These are phyloP conservation scores for Trachelus tabidus DNA, from an alignment of 2,888 invertebrate genomes.

Conservation along the genomic window DNA sequence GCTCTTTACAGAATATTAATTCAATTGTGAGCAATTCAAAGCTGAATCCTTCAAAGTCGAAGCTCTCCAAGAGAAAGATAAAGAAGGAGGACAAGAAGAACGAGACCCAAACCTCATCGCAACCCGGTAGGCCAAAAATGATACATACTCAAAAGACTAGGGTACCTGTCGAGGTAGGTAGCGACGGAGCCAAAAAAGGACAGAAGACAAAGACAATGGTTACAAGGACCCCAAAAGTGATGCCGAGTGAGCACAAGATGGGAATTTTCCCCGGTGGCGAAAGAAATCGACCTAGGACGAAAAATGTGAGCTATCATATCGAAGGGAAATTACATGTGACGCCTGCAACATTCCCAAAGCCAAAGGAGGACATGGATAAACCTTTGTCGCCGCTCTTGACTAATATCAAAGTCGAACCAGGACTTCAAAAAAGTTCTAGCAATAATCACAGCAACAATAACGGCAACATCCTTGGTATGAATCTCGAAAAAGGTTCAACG, in stretches of 20 bases:
- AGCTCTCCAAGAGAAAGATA: slow-evolving; percentile 54
- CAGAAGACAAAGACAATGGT: slow-evolving; percentile 72
- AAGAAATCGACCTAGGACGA: slow-evolving; percentile 71
- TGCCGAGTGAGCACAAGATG: slow-evolving; percentile 59
- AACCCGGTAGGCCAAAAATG: slow-evolving; percentile 76
- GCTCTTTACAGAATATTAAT: slow-evolving; percentile 62
- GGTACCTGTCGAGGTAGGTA: slow-evolving; percentile 67
- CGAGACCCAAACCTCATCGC: slow-evolving; percentile 59
- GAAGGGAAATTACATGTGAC: slow-evolving; percentile 68
- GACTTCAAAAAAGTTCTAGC: slow-evolving; percentile 29
- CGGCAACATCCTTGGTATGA: slow-evolving; percentile 41
- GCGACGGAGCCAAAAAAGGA: slow-evolving; percentile 68
- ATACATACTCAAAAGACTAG: slow-evolving; percentile 79
- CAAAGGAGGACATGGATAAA: slow-evolving; percentile 43
- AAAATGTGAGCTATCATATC: slow-evolving; percentile 74
- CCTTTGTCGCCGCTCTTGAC: slow-evolving; percentile 24
- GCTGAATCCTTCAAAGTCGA: slow-evolving; percentile 52
- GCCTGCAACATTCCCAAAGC: slow-evolving; percentile 68
- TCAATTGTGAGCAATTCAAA: slow-evolving; percentile 66
- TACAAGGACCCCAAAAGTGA: slow-evolving; percentile 68
- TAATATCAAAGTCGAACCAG: slow-evolving; percentile 36
- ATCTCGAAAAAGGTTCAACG: slow-evolving; percentile 33
- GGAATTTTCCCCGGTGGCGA: slow-evolving; percentile 66
- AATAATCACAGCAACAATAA: slow-evolving; percentile 56
- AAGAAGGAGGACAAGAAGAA: slow-evolving; percentile 61